Evolutionary conservation across 2,797 vertebrate genomes (phyloP).

Genomic region (Lindbergichthys nudifrons): DNA sequence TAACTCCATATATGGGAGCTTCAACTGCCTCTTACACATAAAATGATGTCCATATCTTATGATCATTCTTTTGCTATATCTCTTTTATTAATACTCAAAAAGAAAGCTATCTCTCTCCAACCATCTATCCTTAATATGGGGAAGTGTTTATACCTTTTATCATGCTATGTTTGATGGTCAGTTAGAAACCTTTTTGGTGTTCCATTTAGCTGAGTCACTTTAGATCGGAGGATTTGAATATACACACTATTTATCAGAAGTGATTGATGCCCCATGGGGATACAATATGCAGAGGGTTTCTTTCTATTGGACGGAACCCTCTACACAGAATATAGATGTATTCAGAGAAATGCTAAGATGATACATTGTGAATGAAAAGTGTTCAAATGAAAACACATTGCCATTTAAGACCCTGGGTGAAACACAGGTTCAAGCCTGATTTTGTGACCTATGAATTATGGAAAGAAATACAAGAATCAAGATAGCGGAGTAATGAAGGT

Average conservation of each 20-base stretch:
- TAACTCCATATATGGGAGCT: slow-evolving; percentile 38
- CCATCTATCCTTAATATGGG: not conserved
- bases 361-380: not conserved
- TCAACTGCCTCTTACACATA: slow-evolving; percentile 8
- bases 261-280: slow-evolving; percentile 6
- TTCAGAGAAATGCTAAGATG: not conserved
- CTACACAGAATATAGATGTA: slow-evolving; percentile 17
- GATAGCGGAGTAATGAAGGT: slow-evolving; percentile 66
- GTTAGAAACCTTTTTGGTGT: not conserved
- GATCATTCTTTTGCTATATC: slow-evolving; percentile 13
- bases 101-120: not conserved
- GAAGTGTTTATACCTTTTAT: not conserved
- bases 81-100: slow-evolving; percentile 3
- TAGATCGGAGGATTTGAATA: slow-evolving; percentile 3
- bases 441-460: slow-evolving; percentile 47
- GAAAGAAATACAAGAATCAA: slow-evolving; percentile 57
- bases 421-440: slow-evolving; percentile 37
- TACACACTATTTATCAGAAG: slow-evolving; percentile 15
- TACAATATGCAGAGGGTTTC: not conserved
- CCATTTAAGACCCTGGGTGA: slow-evolving; percentile 17
- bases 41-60: slow-evolving; percentile 13
- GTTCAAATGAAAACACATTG: slow-evolving; percentile 10
- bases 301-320: slow-evolving; percentile 2
- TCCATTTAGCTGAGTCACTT: slow-evolving; percentile 13
- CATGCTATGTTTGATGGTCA: not conserved